phyloP scores from a whole-genome alignment of 2,797 vertebrate genomes.

The Sparidentex hasta region DNA sequence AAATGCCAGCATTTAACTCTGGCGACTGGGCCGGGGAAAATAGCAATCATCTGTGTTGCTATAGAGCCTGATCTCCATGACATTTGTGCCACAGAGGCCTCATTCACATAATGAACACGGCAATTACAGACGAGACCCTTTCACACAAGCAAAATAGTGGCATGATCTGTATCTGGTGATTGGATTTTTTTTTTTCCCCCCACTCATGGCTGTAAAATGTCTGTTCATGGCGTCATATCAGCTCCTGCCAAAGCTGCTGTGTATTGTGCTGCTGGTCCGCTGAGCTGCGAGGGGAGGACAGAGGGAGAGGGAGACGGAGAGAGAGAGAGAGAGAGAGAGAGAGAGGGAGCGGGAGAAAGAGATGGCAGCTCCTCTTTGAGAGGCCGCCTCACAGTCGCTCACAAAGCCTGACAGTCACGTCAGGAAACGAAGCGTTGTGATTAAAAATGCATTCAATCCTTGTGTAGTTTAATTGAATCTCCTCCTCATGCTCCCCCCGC shows the following conservation, averaged over 20 bases:
- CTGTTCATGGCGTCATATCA: conserved; percentile 48
- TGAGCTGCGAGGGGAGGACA: conserved; percentile 45
- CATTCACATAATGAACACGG: conserved; percentile 19
- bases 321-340: conserved; percentile 12
- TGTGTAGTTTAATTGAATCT: conserved; percentile 82
- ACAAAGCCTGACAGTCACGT: conserved; percentile 74
- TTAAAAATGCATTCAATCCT: conserved; percentile 82
- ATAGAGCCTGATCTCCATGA: conserved; percentile 1
- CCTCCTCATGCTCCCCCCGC: conserved; percentile 54
- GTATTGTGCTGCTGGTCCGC: conserved; percentile 54
- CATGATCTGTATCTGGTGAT: conserved; percentile 42
- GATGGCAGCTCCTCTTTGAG: conserved; percentile 44
- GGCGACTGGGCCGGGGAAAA: neutral
- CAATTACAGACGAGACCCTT: neutral
- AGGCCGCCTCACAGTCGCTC: conserved; percentile 50
- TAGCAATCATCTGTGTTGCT: neutral
- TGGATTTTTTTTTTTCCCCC: conserved; percentile 16
- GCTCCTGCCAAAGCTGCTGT: conserved; percentile 57
- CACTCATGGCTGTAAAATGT: conserved; percentile 46
- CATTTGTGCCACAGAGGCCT: conserved; percentile 21
- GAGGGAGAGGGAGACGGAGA: conserved; percentile 10
- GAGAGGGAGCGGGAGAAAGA: conserved; percentile 22
- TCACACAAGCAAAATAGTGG: conserved; percentile 39
- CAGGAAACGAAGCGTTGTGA: conserved; percentile 71
- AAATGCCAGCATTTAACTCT: too few species aligned